A percentile compares a stretch with the other conserved stretches of the same genome.
Evolutionary conservation across 2,113 vertebrate species (phyloP).

Genomic region (Acanthisitta chloris): DNA sequence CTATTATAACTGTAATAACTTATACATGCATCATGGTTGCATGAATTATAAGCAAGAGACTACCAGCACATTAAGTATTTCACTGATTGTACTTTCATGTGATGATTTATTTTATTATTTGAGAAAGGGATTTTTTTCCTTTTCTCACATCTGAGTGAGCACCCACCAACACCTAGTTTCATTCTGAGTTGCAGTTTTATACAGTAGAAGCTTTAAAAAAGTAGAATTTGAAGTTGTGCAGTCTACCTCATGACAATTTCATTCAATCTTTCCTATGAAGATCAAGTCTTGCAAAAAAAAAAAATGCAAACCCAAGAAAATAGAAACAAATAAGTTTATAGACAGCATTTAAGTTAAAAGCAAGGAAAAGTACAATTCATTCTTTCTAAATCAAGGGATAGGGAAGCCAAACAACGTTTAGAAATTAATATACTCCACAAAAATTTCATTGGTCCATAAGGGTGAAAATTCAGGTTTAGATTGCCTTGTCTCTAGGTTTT

Average conservation of each 20-base stretch:
- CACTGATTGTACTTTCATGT: not conserved
- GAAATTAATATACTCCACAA: accelerated
- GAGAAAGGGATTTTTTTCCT: not conserved
- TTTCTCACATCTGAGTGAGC: not conserved
- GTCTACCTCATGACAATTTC: not conserved
- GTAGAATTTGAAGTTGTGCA: not conserved
- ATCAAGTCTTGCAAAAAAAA: not conserved
- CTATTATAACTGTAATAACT: not conserved
- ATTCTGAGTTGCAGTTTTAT: not conserved
- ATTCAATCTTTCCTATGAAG: not conserved
- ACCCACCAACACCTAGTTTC: not conserved
- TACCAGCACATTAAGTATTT: not conserved
- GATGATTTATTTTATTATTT: not conserved
- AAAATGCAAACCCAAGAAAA: not conserved
- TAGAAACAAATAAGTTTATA: not conserved
- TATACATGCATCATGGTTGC: not conserved
- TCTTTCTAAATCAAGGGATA: not conserved
- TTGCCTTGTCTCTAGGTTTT: not conserved
- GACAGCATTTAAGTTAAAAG: not conserved
- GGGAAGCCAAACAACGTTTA: not conserved
- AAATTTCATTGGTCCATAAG: not conserved
- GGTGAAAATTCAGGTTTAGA: not conserved
- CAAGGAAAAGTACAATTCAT: not conserved
- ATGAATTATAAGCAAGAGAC: not conserved
- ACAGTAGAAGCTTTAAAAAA: not conserved